Base-by-base conservation (phyloP, 2,888 invertebrate species). In the Dicyrtomina minuta region DNA sequence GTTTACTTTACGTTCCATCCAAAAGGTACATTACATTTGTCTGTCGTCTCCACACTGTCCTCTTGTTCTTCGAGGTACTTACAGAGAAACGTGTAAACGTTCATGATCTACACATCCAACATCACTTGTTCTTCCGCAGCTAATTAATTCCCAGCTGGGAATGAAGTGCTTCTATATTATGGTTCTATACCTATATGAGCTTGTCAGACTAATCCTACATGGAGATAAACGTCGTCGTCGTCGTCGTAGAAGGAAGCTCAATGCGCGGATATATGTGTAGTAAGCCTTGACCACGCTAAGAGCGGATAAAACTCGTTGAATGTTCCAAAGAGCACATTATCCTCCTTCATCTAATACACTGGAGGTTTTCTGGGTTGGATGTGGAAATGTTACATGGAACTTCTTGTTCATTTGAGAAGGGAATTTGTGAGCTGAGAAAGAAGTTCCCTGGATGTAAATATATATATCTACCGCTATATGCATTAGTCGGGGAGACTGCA, bases 101-200 rank as follows among this genome's bases (percentile, higher is more conserved):
- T 26, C 24, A 26, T 55, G 51, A 51, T 51, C 20, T 33, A 33
- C 22, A 27, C 55, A 26, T n/a, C n/a, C n/a, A n/a, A n/a, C n/a
- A n/a, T 43, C 46, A 10, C 46, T 61, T 46, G 55, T 61, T 60
- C 44, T 65, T 70, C 62, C 59, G 44, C 60, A 44, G 33, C 65
- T 70, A 70, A 72, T 72, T 66, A 72, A 70, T 72, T 70, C 66
- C 27, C 55, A 64, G 69, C 61, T 56, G 51, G 66, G 41, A 71
- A 68, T 67, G 58, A 71, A 71, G 64, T 70, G 53, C 13, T 24
- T 39, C 33, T 33, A 33, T 33, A 33, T 8, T 8, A n/a, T n/a
- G n/a, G n/a, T n/a, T n/a, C n/a, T n/a, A n/a, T n/a, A n/a, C n/a
- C n/a, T n/a, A n/a, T 51, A 26, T 64, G 49, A 17, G 24, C n/a